Evolutionary conservation across 2,797 vertebrate genomes (phyloP).

Genomic region (Clamator glandarius): DNA sequence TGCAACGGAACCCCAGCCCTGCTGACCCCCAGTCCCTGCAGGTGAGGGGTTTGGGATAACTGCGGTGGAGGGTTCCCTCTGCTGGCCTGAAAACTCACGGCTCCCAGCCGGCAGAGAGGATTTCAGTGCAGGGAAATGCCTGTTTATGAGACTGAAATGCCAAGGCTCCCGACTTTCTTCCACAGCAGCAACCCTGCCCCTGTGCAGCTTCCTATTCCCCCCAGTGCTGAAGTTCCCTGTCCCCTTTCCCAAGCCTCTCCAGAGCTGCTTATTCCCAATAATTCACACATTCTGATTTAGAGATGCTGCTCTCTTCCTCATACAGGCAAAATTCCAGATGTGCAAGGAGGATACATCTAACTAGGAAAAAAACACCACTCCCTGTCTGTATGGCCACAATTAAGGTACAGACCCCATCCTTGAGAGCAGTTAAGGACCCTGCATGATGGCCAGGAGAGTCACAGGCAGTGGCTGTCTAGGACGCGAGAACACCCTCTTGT

Average conservation of each 20-base stretch:
- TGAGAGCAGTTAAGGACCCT: neutral
- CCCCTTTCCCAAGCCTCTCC: neutral
- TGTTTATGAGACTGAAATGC: neutral
- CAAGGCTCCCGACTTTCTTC: accelerated
- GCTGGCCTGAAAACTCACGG: neutral
- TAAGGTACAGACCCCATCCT: neutral
- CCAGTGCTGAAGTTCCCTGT: neutral
- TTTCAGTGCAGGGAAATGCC: neutral
- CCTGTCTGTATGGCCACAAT: neutral
- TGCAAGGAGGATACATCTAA: neutral
- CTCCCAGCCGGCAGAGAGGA: neutral
- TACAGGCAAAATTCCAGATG: accelerated
- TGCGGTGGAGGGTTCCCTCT: conserved; percentile 62
- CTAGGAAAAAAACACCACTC: accelerated
- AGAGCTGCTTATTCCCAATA: neutral
- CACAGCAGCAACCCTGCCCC: accelerated
- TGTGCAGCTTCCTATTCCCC: neutral
- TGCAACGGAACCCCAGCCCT: too few species aligned
- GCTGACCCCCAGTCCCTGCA: neutral
- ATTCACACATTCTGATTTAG: neutral
- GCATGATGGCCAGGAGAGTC: neutral
- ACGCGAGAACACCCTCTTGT: neutral
- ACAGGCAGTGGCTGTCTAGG: neutral
- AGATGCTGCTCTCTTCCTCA: accelerated
- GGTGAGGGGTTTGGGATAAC: neutral